Percentiles rank a stretch among this genome's conserved stretches.
Conservation (phyloP, 2,113 vertebrate genomes). For the Trichomycterus rosablanca region DNA sequence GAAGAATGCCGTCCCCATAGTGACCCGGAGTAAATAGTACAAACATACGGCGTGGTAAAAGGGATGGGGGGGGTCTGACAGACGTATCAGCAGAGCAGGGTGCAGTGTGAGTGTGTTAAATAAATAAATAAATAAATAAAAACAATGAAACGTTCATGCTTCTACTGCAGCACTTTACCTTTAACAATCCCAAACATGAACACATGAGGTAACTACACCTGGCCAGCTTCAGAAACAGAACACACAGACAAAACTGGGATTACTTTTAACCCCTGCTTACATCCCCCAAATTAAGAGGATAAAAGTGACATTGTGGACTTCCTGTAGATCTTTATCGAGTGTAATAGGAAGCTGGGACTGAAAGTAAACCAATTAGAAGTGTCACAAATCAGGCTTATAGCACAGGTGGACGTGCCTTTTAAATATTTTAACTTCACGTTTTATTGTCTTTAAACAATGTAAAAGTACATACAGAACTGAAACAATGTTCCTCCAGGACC, state of each 20-base stretch:
- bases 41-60: conserved; percentile 51
- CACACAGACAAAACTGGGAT: conserved; percentile 36
- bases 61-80: conserved; percentile 40
- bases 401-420: too few relatives aligned
- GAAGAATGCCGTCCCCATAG: conserved; percentile 60
- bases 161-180: conserved; percentile 53
- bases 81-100: conserved; percentile 18
- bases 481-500: too few relatives aligned
- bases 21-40: conserved; percentile 55
- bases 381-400: too few relatives aligned
- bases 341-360: too few relatives aligned
- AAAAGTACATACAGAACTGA: too few relatives aligned
- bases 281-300: too few relatives aligned
- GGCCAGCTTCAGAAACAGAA: conserved; percentile 50
- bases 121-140: background rate
- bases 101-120: conserved; percentile 20
- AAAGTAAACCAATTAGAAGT: too few relatives aligned
- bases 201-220: conserved; percentile 51
- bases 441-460: too few relatives aligned
- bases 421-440: too few relatives aligned
- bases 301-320: too few relatives aligned
- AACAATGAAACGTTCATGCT: conserved; percentile 35
- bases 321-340: too few relatives aligned
- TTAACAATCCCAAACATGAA: conserved; percentile 55
- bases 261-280: too few relatives aligned